phyloP scores from a whole-genome alignment of 2,888 invertebrate genomes.

The Synanthedon myopaeformis region DNA sequence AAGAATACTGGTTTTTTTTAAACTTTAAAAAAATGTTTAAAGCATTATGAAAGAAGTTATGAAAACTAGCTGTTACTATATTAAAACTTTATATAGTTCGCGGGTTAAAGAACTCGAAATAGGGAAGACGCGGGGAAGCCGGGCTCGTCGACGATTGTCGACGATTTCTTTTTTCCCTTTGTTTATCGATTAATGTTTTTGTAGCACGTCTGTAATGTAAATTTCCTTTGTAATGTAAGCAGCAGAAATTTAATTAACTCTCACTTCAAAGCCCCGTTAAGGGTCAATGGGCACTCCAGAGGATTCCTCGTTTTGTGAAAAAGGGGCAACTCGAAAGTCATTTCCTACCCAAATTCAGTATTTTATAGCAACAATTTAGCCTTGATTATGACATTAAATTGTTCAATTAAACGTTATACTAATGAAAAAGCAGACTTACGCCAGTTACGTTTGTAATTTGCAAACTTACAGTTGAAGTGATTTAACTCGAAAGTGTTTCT shows the following conservation, averaged over 20 bases:
- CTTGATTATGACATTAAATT: conserved; percentile 41
- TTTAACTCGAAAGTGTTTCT: background rate
- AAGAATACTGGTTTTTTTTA: too few species aligned
- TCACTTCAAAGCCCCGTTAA: conserved; percentile 45
- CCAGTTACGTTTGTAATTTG: background rate
- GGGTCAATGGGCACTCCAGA: conserved; percentile 42
- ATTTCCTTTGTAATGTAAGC: conserved; percentile 52
- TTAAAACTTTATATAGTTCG: too few species aligned
- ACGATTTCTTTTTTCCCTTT: conserved; percentile 3
- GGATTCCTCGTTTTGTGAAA: conserved; percentile 44
- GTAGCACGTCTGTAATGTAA: conserved; percentile 32
- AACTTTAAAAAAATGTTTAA: too few species aligned
- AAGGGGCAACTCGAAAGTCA: conserved; percentile 41
- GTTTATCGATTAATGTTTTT: conserved; percentile 23
- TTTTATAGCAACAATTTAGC: conserved; percentile 36
- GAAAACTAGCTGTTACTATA: too few species aligned
- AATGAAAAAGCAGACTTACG: conserved; percentile 10
- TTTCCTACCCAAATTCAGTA: conserved; percentile 33
- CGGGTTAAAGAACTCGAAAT: too few species aligned
- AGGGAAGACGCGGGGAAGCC: too few species aligned
- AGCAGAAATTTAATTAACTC: conserved; percentile 60
- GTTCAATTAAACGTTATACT: conserved; percentile 40
- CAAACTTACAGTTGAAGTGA: background rate
- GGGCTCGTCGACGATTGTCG: too few species aligned
- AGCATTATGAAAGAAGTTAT: too few species aligned